Evolutionary conservation across 2,113 vertebrate genomes (phyloP), one percentile per base, ranked within the genome.

Genomic region (Oreamnos americanus): DNA sequence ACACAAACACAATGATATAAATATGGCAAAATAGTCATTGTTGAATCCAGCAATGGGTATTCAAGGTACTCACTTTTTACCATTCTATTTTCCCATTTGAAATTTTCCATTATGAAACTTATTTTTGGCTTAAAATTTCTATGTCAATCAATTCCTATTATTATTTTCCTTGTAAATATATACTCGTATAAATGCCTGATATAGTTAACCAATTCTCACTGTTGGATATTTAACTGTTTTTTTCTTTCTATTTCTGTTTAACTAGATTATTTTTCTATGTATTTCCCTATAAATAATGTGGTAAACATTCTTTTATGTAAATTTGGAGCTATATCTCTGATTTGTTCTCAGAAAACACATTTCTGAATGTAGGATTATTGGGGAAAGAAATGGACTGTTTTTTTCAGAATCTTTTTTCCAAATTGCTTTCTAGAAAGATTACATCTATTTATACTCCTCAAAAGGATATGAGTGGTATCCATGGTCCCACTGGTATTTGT

Each of bases 21-120:
- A 71, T 88, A 55, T 58, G 45, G 6, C 39, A 90, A 55, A 79
- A 87, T n/a, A 39, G 49, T 84, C 13, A 47, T n/a, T 49, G 21
- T 49, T 96, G 28, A 84, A 39, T 93, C 30, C 85, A 91, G 11
- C 33, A 47, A 45, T 17, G 5, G 10, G 1, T 74, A 12, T 88
- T 47, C 62, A 39, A 33, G 55, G 36, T 67, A 25, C 49, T 74
- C 3, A 43, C 95, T 85, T 88, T 85, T 84, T 91, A 30, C 58
- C 57, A 53, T 96, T 90, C 53, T 58, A 23, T n/a, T 96, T 93
- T 93, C 84, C 25, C 86, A 53, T 94, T 96, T 86, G 84, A 95
- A 53, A 36, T 86, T 82, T 79, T 47, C 45, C 23, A 8, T 51
- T 74, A 55, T 85, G 33, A 81, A 39, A n/a, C 26, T 71, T 85